Base-by-base conservation (phyloP, 1,140 invertebrate genomes). In the Triops longicaudatus region DNA sequence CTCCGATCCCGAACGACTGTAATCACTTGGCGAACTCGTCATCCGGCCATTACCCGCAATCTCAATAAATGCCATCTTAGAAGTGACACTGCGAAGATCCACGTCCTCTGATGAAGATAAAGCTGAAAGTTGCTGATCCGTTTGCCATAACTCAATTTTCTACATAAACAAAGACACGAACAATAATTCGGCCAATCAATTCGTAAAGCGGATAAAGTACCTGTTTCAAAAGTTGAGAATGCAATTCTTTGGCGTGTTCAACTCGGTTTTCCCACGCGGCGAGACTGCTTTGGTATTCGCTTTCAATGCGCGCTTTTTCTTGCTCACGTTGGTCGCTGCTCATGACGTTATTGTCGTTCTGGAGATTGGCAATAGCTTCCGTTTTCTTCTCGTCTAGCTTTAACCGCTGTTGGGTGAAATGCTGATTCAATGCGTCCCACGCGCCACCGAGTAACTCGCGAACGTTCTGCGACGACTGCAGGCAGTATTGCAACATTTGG, bases 301-400 rank as follows among this genome's bases (percentile, higher is more conserved):
- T 17, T 63, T 63, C 50, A 63, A 63, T 63, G 5, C 50, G 50
- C 14, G 50, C 11, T n/a, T n/a, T 42, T 77, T 42, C 73, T 74
- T 37, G 26, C 74, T 78, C 79, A 72, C 78, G 79, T 27, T 78
- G 77, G 41, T 79, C 78, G 72, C 75, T 77, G 71, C 63, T 73
- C 43, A 79, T 22, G 28, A 26, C 37, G 31, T 41, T 63, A 26
- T 75, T 79, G 26, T 80, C 78, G 14, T 78, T 72, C 17, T 73
- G 22, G n/a, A 81, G 31, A 31, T 74, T 26, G 43, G 26, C 73
- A 17, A 76, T 31, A 17, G 76, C 77, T 43, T 77, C 73, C 17
- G 71, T 12, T 76, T 79, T 80, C 80, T 76, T 80, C n/a, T 80
- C 77, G n/a, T 78, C 76, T 27, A 81, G 75, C 27, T 78, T 76